These are phyloP conservation scores for Podilymbus podiceps DNA, from an alignment of 2,113 vertebrate species.

Conservation along the genomic window DNA sequence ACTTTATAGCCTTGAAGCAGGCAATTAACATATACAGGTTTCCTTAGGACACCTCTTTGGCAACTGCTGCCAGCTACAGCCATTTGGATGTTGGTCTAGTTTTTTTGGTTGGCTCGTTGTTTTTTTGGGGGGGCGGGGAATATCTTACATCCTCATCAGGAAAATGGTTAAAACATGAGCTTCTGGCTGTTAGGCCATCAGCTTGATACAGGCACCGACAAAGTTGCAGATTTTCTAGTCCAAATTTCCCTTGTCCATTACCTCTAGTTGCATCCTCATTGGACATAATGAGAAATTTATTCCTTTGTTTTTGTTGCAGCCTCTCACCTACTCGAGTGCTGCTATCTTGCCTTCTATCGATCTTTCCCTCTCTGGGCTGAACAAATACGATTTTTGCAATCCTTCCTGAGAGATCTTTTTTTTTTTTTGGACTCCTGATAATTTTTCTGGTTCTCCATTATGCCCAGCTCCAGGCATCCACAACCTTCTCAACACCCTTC, in stretches of 20 bases:
- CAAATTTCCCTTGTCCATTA: neutral
- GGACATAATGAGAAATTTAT: neutral
- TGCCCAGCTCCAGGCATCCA: neutral
- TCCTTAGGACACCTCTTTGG: neutral
- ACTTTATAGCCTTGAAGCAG: neutral
- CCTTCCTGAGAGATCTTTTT: neutral
- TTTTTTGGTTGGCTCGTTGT: too few relatives aligned
- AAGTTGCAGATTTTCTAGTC: neutral
- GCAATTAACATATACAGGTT: neutral
- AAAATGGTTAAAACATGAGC: neutral
- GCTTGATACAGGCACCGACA: neutral
- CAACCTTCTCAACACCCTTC: neutral
- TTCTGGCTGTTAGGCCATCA: neutral
- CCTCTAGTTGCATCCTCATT: neutral
- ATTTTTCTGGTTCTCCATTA: neutral
- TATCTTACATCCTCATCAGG: neutral
- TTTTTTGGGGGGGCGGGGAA: neutral
- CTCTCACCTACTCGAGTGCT: neutral
- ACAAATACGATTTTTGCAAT: neutral
- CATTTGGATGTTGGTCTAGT: neutral
- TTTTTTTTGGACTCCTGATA: neutral
- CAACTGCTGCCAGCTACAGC: neutral
- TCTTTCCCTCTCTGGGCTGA: neutral
- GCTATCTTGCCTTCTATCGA: neutral
- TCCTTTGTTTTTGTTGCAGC: neutral